Evolutionary conservation across 2,797 vertebrate genomes (phyloP), one percentile per base, ranked within the genome.

Genomic region (Oreortyx pictus): DNA sequence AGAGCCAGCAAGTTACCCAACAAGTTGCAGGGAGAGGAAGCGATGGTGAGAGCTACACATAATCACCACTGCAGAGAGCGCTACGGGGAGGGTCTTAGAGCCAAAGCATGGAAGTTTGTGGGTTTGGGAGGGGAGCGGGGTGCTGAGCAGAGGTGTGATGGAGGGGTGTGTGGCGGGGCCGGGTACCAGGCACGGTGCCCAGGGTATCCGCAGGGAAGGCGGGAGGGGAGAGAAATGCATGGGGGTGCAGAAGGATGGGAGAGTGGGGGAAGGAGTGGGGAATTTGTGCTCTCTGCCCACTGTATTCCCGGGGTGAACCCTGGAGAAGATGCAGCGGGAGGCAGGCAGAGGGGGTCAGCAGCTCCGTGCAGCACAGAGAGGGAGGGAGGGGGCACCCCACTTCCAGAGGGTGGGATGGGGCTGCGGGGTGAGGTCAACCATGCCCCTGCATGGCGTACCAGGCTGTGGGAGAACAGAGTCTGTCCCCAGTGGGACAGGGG

Each of bases 1-100:
- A 85, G 85, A 94, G 47, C 89, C 16, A 0, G 64, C 74, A 93
- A 95, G 82, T 92, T 81, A 56, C 82, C 95, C 95, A 94, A 96
- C 92, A 93, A 96, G 93, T 94, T 94, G 71, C 82, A 78, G 74
- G 60, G 67, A 75, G 67, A 33, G 73, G 16, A 39, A 88, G 89
- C 79, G 68, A 57, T 14, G 13, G 76, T 17, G 3, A 61, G 90
- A 90, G 80, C 73, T 22, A 89, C 84, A 35, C 60, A 61, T 74
- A 94, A 95, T 91, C 91, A 24, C 57, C 52, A 73, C 94, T 90
- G 95, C 93, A 95, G 65, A 68, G 31, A 60, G 37, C 9, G 0
- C 76, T 77, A 68, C 46, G 0, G 94, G 75, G 74, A 94, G 89
- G 80, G 82, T 85, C 84, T 95, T 62, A 50, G 64, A 59, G 75